These are phyloP conservation scores for Magallana ariakensis DNA, from an alignment of 1,140 invertebrate genomes.

Conservation along the genomic window DNA sequence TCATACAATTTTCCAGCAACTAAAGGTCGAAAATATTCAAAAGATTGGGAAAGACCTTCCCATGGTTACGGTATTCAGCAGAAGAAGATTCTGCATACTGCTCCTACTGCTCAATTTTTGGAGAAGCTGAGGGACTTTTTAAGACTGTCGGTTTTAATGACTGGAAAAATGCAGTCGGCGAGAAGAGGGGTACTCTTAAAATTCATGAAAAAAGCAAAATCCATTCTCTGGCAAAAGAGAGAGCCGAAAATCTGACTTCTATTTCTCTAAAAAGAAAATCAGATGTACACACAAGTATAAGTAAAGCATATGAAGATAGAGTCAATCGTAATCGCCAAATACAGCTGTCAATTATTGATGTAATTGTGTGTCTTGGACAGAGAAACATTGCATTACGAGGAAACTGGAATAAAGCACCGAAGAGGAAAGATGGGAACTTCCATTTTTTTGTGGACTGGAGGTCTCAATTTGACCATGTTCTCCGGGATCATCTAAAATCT, in stretches of 20 bases:
- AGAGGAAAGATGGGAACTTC: constrained; percentile 20
- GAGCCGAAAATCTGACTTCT: background rate
- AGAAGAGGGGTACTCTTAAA: background rate
- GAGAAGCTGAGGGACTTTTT: too few relatives aligned
- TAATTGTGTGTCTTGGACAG: background rate
- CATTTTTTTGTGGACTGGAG: background rate
- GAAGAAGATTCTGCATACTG: background rate
- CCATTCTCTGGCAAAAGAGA: background rate
- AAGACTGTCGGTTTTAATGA: background rate
- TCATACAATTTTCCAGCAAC: too few relatives aligned
- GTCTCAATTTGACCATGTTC: constrained; percentile 12
- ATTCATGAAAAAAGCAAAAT: background rate
- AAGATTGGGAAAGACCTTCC: too few relatives aligned
- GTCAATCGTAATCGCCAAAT: background rate
- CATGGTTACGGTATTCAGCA: too few relatives aligned
- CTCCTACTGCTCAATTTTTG: background rate
- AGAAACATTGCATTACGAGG: constrained; percentile 44
- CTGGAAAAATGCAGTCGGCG: background rate
- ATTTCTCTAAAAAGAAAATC: background rate
- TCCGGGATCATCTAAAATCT: constrained; percentile 36
- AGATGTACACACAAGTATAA: background rate
- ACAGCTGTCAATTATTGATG: background rate
- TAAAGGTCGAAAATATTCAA: background rate
- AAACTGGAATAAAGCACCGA: background rate
- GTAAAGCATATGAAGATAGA: background rate